These are phyloP conservation scores for Prunella himalayana DNA, from an alignment of 2,113 vertebrate genomes.

Conservation along the genomic window DNA sequence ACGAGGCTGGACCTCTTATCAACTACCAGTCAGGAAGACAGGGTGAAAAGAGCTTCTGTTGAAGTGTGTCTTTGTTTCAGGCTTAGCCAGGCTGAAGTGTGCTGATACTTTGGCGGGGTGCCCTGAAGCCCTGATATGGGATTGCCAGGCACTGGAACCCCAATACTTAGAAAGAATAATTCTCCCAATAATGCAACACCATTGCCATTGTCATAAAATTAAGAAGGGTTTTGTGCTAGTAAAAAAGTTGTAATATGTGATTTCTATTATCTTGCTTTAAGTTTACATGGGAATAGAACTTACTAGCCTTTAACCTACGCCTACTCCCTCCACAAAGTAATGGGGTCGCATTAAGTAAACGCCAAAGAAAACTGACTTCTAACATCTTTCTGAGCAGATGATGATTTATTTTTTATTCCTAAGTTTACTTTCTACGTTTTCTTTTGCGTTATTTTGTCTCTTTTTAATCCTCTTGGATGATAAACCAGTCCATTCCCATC, in stretches of 20 bases:
- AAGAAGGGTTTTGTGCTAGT: not conserved
- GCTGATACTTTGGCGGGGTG: not conserved
- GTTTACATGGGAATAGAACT: not conserved
- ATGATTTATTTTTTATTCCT: conserved; percentile 44
- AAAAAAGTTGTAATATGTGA: not conserved
- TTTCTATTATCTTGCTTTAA: not conserved
- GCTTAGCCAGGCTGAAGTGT: not conserved
- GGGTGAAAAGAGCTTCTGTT: not conserved
- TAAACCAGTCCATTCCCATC: conserved; percentile 13
- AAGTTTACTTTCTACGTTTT: not conserved
- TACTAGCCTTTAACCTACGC: conserved; percentile 15
- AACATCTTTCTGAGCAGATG: not conserved
- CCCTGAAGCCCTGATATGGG: not conserved
- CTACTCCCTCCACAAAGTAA: not conserved
- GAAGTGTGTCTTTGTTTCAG: not conserved
- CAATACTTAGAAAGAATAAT: not conserved
- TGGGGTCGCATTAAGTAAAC: not conserved
- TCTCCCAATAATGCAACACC: not conserved
- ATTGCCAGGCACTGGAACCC: not conserved
- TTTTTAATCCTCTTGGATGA: conserved; percentile 27
- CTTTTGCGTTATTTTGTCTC: conserved; percentile 7
- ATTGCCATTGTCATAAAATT: not conserved
- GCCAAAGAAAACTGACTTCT: conserved; percentile 49
- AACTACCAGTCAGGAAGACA: not conserved
- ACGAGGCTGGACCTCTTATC: not conserved